phyloP scores from a whole-genome alignment of 2,797 vertebrate species.

The Gymnothorax reevesii region DNA sequence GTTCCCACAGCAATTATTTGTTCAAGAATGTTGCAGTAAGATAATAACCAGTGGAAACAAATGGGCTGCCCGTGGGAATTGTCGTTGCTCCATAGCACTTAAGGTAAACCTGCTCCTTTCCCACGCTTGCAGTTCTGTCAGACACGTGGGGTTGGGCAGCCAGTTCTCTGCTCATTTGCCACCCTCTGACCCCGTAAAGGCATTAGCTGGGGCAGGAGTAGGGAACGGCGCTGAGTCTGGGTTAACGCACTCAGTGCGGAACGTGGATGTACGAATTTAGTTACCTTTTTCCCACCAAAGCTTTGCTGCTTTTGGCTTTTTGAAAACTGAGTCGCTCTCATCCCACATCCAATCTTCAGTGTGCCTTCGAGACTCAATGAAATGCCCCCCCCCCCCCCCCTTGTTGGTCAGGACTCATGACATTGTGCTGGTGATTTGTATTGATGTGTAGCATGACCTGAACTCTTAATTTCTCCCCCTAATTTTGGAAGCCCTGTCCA shows the following conservation, averaged over 20 bases:
- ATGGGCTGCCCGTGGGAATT: conserved; percentile 76
- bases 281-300: conserved; percentile 37
- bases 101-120: conserved; percentile 68
- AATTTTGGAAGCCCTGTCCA: not conserved
- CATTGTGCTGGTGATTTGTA: too few relatives aligned
- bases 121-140: conserved; percentile 74
- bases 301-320: conserved; percentile 32
- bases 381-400: too few relatives aligned
- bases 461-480: not conserved
- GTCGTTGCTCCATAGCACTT: conserved; percentile 46
- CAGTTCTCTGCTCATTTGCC: conserved; percentile 73
- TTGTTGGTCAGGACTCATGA: too few relatives aligned
- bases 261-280: conserved; percentile 21
- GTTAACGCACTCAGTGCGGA: conserved; percentile 65
- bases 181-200: conserved; percentile 74
- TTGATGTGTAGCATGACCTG: too few relatives aligned
- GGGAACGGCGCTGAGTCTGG: conserved; percentile 61
- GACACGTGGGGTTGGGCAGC: conserved; percentile 57
- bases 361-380: not conserved
- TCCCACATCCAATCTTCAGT: not conserved
- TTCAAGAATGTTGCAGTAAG: conserved; percentile 60
- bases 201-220: conserved; percentile 46
- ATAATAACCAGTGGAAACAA: conserved; percentile 62
- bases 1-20: conserved; percentile 79
- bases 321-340: not conserved